Evolutionary conservation across 2,888 invertebrate genomes (phyloP), one percentile per base, ranked within the genome.

Genomic region (Pandemis cinnamomeana): DNA sequence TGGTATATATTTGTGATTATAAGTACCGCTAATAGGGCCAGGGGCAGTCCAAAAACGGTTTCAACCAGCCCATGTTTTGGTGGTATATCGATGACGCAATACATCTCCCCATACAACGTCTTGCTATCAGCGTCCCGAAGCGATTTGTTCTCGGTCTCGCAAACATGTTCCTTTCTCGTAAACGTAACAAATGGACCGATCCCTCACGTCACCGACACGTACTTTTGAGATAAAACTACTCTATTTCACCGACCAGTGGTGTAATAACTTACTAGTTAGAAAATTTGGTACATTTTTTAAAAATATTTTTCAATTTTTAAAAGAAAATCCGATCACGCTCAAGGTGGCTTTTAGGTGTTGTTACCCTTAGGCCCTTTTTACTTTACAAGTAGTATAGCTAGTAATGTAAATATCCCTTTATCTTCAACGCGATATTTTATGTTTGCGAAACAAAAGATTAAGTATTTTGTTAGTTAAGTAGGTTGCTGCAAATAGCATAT

Each of bases 161-260:
- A 10, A 53, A 41, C 51, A 42, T 27, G 48, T 11, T 13, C 41
- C n/a, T 36, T 36, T 8, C 53, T 67, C 51, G 66, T 66, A 36
- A 51, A 66, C 13, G 53, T 67, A 41, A 67, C 53, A 41, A 53
- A 67, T 67, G 53, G 67, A 13, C 10, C 41, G 5, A 67, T 67
- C 51, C 8, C 36, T 67, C 67, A 67, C 41, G 67, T 67, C 67
- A 67, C 6, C 27, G n/a, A 15, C 67, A 53, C 53, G 15, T 67
- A 36, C 46, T 48, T 20, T 3, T 6, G 41, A 10, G 67, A 53
- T 53, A 67, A 15, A 67, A 51, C 27, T 67, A 36, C 66, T 66
- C 36, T 66, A 48, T 53, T 41, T n/a, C 41, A 10, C 27, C 27
- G 27, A 5, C 13, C n/a, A 44, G 13, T 44, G 0, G 2, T 20